Conservation (phyloP, 1,140 invertebrate genomes). For the Solenopsis fugax region DNA sequence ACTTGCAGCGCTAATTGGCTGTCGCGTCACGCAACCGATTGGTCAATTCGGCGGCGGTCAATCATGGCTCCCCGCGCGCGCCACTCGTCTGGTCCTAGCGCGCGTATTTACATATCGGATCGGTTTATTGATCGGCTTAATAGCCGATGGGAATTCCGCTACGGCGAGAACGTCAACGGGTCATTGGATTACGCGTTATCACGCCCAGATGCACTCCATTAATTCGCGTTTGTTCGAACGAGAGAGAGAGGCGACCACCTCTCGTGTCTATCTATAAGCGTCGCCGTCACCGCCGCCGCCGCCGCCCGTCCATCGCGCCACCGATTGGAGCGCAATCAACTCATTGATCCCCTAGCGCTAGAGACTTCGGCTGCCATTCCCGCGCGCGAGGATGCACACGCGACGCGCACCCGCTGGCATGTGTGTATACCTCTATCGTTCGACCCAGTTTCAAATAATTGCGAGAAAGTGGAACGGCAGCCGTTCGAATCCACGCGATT, state of each 20-base stretch:
- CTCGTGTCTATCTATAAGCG: constrained; percentile 28
- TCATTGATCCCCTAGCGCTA: constrained; percentile 29
- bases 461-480: constrained; percentile 50
- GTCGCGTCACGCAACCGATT: constrained; percentile 6
- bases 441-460: constrained; percentile 57
- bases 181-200: constrained; percentile 61
- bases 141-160: constrained; percentile 55
- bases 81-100: neutral
- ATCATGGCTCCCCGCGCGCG: too few species aligned
- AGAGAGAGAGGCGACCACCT: neutral
- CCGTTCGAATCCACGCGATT: constrained; percentile 46
- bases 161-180: constrained; percentile 56
- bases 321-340: constrained; percentile 14
- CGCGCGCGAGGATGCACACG: constrained; percentile 21
- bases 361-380: neutral
- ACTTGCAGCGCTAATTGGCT: constrained; percentile 10
- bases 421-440: neutral
- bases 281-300: neutral
- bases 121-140: constrained; percentile 52
- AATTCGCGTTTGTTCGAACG: constrained; percentile 27
- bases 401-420: neutral
- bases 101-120: constrained; percentile 13
- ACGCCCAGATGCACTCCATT: constrained; percentile 44
- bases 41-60: neutral
- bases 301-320: neutral